Evolutionary conservation across 2,113 vertebrate species (phyloP).

Genomic region (Dasypus novemcinctus): DNA sequence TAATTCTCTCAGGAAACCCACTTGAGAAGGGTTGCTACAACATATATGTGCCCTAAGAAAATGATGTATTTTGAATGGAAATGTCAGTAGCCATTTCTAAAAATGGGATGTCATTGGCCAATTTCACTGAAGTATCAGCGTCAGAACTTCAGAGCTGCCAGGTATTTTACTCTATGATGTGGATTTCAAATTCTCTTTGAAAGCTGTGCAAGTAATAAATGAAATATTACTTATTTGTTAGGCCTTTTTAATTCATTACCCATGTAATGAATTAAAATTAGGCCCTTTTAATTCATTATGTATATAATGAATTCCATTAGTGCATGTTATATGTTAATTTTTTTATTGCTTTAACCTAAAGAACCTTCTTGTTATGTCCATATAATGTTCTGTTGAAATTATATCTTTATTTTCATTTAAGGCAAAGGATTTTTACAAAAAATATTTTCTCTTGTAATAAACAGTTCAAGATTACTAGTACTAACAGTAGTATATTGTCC

Average conservation of each 20-base stretch:
- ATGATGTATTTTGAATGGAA: neutral
- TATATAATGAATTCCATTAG: accelerated
- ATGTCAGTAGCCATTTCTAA: neutral
- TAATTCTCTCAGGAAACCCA: neutral
- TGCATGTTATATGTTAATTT: neutral
- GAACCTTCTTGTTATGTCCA: neutral
- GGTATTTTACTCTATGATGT: neutral
- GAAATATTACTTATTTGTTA: neutral
- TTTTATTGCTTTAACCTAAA: neutral
- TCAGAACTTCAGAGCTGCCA: neutral
- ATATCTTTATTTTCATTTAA: neutral
- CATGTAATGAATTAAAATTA: too few species aligned
- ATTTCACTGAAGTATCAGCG: too few species aligned
- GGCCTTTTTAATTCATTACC: neutral
- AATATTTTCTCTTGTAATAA: neutral
- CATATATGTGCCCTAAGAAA: neutral
- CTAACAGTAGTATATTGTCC: too few species aligned
- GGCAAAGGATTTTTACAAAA: neutral
- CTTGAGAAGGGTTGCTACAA: neutral
- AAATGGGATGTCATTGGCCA: neutral
- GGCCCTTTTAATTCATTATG: neutral
- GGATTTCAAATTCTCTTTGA: neutral
- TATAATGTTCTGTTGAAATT: neutral
- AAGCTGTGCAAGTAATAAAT: neutral
- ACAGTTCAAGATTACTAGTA: neutral